Evolutionary conservation across 2,888 invertebrate species (phyloP), one percentile per base, ranked within the genome.

Genomic region (Agrotis exclamationis): DNA sequence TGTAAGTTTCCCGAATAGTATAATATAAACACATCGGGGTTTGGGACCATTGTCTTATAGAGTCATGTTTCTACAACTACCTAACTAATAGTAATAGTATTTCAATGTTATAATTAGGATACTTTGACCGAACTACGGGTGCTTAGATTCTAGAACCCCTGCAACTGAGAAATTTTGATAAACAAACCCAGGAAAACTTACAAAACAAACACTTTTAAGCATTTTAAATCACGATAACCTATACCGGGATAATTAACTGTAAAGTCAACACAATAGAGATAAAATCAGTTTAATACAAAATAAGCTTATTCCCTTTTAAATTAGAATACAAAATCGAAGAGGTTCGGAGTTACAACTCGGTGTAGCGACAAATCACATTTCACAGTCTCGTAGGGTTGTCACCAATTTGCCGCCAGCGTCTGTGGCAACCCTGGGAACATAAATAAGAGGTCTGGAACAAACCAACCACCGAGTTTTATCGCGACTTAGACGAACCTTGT

Each of bases 361-460:
- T 77, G 83, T 63, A 76, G 80, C 77, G 78, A 81, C 82, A 87
- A 88, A 87, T 88, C 84, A 83, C 82, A 86, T 88, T 88, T 84
- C 72, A 73, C 70, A 63, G 72, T 64, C 62, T 64, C 50, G 47
- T 65, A 74, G 72, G 66, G 74, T 62, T 79, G 76, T 65, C 74
- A 79, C 70, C 77, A 78, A 80, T 78, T 76, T 76, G 62, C 63
- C 58, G 71, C 68, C 69, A 59, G 56, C 64, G 71, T 80, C 68
- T 75, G 66, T 62, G 67, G 58, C 28, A 60, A 70, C 70, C 51
- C 51, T 59, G 74, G 57, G 47, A 54, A 74, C 70, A 65, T 70
- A 77, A 74, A 70, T 77, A 80, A 73, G 58, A 50, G 56, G 44
- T 81, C 50, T 74, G 28, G 60, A 60, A 70, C 67, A 76, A 73